These are phyloP conservation scores for Gnatocerus cornutus DNA, from an alignment of 2,888 invertebrate genomes.

Conservation along the genomic window DNA sequence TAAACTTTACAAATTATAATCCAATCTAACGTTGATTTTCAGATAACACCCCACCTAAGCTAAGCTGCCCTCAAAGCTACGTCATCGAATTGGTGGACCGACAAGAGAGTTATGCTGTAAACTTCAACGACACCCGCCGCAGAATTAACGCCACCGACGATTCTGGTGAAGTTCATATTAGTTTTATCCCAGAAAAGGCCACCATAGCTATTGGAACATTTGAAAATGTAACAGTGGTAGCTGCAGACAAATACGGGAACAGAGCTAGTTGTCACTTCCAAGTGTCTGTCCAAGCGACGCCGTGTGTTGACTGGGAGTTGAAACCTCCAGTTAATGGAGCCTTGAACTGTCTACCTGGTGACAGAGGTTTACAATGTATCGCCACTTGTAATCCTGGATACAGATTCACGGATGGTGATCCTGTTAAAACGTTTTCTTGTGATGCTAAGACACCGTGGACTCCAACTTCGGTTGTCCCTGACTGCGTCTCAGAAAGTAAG, in stretches of 20 bases:
- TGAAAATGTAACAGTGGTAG: conserved; percentile 93
- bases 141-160: conserved; percentile 91
- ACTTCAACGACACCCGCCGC: conserved; percentile 91
- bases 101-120: conserved; percentile 92
- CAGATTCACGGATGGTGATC: conserved; percentile 92
- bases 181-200: conserved; percentile 88
- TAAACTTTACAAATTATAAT: conserved; percentile 3
- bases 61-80: conserved; percentile 95
- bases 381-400: conserved; percentile 92
- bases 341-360: conserved; percentile 88
- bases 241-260: conserved; percentile 90
- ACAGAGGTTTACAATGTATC: conserved; percentile 88
- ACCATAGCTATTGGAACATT: conserved; percentile 89
- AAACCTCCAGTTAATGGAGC: conserved; percentile 92
- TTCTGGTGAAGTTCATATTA: conserved; percentile 89
- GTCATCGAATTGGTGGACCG: conserved; percentile 93
- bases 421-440: conserved; percentile 90
- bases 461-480: conserved; percentile 92
- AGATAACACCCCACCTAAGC: conserved; percentile 92
- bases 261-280: conserved; percentile 94
- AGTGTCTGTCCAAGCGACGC: conserved; percentile 92
- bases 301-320: conserved; percentile 96
- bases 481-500: conserved; percentile 94
- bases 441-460: conserved; percentile 88
- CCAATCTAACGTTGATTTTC: no score